Conservation (phyloP, 2,888 invertebrate genomes). For the Orthosia gothica region DNA sequence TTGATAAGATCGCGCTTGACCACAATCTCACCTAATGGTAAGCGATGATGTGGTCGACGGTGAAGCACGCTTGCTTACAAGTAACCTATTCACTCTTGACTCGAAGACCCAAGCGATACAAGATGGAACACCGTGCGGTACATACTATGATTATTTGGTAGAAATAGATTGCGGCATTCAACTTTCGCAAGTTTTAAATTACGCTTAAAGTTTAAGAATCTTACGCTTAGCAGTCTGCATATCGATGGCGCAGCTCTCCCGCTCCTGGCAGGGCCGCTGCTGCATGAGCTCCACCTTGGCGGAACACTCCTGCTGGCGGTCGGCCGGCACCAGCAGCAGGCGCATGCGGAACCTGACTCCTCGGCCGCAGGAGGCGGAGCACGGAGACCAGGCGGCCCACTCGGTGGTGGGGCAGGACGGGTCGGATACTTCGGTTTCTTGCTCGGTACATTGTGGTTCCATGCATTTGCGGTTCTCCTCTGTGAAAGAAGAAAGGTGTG, state of each 20-base stretch:
- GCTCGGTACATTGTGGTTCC: constrained; percentile 93
- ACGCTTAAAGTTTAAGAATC: neutral
- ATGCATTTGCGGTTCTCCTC: constrained; percentile 96
- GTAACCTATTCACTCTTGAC: too few relatives aligned
- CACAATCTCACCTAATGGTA: too few relatives aligned
- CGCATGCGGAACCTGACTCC: constrained; percentile 95
- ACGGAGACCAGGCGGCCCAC: constrained; percentile 98
- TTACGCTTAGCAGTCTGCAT: constrained; percentile 94
- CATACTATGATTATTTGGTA: too few relatives aligned
- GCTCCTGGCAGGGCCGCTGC: constrained; percentile 93
- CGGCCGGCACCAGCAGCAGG: constrained; percentile 93
- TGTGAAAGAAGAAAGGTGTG: constrained; percentile 56
- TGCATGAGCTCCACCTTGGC: constrained; percentile 94
- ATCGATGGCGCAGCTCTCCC: constrained; percentile 93
- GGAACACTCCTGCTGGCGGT: constrained; percentile 93
- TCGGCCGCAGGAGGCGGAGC: constrained; percentile 96
- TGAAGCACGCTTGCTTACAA: too few relatives aligned
- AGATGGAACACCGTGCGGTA: too few relatives aligned
- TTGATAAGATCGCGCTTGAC: too few relatives aligned
- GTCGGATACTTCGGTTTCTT: constrained; percentile 90
- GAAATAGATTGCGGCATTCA: too few relatives aligned
- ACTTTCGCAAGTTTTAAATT: too few relatives aligned
- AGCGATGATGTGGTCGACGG: too few relatives aligned
- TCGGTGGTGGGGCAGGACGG: constrained; percentile 95
- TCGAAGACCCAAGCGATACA: too few relatives aligned